phyloP scores from a whole-genome alignment of 2,888 invertebrate species.

The Spodoptera picta region DNA sequence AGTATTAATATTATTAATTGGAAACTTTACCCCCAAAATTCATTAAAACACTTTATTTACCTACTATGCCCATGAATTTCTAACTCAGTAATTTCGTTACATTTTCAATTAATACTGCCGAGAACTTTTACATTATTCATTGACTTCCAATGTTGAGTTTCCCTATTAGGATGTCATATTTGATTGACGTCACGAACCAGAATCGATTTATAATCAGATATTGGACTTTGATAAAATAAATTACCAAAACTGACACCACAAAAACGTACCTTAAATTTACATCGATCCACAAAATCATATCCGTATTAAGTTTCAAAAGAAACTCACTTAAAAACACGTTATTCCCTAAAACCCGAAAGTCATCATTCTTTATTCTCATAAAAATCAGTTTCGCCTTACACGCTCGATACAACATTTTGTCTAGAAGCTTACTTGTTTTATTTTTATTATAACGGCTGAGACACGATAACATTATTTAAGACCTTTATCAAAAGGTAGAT shows the following conservation, averaged over 20 bases:
- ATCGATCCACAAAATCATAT: not conserved
- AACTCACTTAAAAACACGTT: conserved; percentile 1
- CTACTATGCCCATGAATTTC: conserved; percentile 18
- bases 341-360: conserved; percentile 15
- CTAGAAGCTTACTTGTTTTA: conserved; percentile 62
- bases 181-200: conserved; percentile 13
- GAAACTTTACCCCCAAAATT: conserved; percentile 21
- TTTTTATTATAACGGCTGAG: conserved; percentile 68
- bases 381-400: conserved; percentile 55
- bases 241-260: not conserved
- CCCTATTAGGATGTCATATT: conserved; percentile 18
- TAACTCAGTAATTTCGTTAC: conserved; percentile 30
- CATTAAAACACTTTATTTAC: conserved; percentile 34
- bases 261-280: not conserved
- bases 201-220: conserved; percentile 5
- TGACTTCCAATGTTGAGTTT: conserved; percentile 27
- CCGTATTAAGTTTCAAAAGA: conserved; percentile 3
- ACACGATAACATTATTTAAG: conserved; percentile 76
- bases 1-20: conserved; percentile 6
- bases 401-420: conserved; percentile 54
- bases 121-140: conserved; percentile 46
- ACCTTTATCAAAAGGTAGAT: conserved; percentile 71
- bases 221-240: conserved; percentile 3
- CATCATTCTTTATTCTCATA: conserved; percentile 31
- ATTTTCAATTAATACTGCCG: conserved; percentile 38